Base-by-base conservation (phyloP, 2,797 vertebrate species). In the Characodon lateralis region DNA sequence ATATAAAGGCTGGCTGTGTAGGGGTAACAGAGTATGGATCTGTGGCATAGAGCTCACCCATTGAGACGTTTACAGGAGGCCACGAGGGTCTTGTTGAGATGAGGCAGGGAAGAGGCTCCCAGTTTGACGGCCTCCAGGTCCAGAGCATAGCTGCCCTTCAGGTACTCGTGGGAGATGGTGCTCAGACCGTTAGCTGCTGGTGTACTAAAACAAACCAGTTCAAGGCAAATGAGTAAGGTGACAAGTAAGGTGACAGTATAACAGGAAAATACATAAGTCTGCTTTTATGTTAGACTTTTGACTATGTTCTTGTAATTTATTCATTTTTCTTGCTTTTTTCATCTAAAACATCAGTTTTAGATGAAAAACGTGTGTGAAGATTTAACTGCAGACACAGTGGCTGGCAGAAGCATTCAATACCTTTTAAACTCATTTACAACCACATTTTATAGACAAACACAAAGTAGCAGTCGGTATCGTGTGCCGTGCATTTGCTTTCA, bases 91-190 rank as follows among this genome's bases (percentile, higher is more conserved):
- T 96, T 97, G 94, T 98, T 98, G 89, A 99, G 97, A 90, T 99
- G 97, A 12, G 98, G 97, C 74, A 99, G 93, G 46, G 89, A 95
- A 85, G 93, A 95, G 74, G 97, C 97, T 43, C 98, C 98, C 2
- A 96, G 97, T 76, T 96, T 96, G 53, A 99, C 98, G 0, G 97
- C 98, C 83, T 99, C 98, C 55, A 99, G 95, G 84, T 99, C 98
- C 93, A 99, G 93, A 31, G 96, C 95, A 1, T 99, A 99, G 94
- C 97, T 99, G 79, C 97, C 97, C 89, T 97, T 98, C 92, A 99
- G 95, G 91, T 99, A 99, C 88, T 99, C 98, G 0, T 99, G 98
- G 1, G 98, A 99, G 79, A 99, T 94, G 56, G 96, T 97, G 94
- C 96, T 98, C 76, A 99, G 94, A 20, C 98, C 98, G 1, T 99